phyloP scores from a whole-genome alignment of 2,113 vertebrate genomes.

The Salminus brasiliensis region DNA sequence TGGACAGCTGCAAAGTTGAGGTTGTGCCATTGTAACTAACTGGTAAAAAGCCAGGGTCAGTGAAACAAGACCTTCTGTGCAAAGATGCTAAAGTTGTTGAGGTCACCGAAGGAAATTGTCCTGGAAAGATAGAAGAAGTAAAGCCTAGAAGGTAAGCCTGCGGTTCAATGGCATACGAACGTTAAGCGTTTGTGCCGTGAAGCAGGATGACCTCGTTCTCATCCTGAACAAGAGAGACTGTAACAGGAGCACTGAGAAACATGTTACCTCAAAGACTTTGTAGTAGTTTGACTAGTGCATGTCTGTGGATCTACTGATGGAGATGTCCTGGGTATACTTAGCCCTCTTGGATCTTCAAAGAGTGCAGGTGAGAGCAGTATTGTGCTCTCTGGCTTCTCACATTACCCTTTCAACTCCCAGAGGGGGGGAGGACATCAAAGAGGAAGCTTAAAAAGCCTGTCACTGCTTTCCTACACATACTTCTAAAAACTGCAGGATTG shows the following conservation, averaged over 20 bases:
- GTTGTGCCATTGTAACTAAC: neutral
- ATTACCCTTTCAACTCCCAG: slow-evolving; percentile 78
- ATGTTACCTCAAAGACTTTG: slow-evolving; percentile 67
- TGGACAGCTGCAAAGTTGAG: neutral
- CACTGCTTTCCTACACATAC: slow-evolving; percentile 63
- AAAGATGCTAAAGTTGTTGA: slow-evolving; percentile 20
- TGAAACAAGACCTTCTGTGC: slow-evolving; percentile 6
- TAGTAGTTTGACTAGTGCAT: slow-evolving; percentile 65
- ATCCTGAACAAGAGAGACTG: slow-evolving; percentile 55
- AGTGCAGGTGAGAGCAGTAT: slow-evolving; percentile 78
- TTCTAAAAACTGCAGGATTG: slow-evolving; percentile 42
- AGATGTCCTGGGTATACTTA: slow-evolving; percentile 74
- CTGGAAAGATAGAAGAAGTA: slow-evolving; percentile 33
- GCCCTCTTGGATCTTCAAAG: slow-evolving; percentile 79
- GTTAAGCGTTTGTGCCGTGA: slow-evolving; percentile 60
- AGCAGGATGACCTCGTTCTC: slow-evolving; percentile 69
- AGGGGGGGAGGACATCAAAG: slow-evolving; percentile 75
- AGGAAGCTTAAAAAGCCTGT: slow-evolving; percentile 64
- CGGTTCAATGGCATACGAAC: slow-evolving; percentile 55
- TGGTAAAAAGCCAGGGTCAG: neutral
- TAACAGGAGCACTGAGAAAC: slow-evolving; percentile 72
- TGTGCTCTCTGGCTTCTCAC: slow-evolving; percentile 72
- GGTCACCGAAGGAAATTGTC: slow-evolving; percentile 9
- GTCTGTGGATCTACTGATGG: slow-evolving; percentile 62
- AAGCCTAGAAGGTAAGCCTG: too few relatives aligned